Percentiles rank a stretch among this genome's conserved stretches.
phyloP scores from a whole-genome alignment of 2,888 invertebrate species.

The Gymnoscelis rufifasciata region DNA sequence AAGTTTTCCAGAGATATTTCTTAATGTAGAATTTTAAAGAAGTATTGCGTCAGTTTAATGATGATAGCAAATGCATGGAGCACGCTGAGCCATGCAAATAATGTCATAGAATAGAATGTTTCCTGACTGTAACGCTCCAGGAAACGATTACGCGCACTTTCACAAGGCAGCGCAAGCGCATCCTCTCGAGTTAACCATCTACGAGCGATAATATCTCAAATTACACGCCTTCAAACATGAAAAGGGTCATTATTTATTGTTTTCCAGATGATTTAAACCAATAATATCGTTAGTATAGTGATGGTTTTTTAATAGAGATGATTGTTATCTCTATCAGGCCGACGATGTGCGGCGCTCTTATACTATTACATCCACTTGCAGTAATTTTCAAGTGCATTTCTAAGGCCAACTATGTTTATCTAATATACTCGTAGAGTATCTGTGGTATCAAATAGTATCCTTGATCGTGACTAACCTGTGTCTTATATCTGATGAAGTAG shows the following conservation, averaged over 20 bases:
- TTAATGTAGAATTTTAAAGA: too few species aligned
- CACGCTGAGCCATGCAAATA: conserved; percentile 45
- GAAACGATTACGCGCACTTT: conserved; percentile 51
- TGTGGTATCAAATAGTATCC: too few species aligned
- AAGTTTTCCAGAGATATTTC: too few species aligned
- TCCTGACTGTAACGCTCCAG: conserved; percentile 45
- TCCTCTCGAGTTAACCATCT: conserved; percentile 22
- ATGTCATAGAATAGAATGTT: conserved; percentile 35
- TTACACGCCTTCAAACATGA: neutral
- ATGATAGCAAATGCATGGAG: conserved; percentile 40
- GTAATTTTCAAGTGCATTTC: conserved; percentile 7
- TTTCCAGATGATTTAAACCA: too few species aligned
- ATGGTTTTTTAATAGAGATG: too few species aligned
- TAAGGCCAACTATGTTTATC: conserved; percentile 3
- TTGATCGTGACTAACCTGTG: conserved; percentile 78
- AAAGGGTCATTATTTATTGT: too few species aligned
- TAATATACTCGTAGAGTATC: neutral
- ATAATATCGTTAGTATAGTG: too few species aligned
- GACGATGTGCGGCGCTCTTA: conserved; percentile 5
- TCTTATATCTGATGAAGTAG: conserved; percentile 93
- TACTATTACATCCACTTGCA: conserved; percentile 16
- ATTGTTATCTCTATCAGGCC: conserved; percentile 7
- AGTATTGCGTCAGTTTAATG: conserved; percentile 48
- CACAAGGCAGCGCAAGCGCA: conserved; percentile 37
- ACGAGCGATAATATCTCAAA: too few species aligned